Evolutionary conservation across 1,140 invertebrate species (phyloP).

Genomic region (Chelonus insularis): DNA sequence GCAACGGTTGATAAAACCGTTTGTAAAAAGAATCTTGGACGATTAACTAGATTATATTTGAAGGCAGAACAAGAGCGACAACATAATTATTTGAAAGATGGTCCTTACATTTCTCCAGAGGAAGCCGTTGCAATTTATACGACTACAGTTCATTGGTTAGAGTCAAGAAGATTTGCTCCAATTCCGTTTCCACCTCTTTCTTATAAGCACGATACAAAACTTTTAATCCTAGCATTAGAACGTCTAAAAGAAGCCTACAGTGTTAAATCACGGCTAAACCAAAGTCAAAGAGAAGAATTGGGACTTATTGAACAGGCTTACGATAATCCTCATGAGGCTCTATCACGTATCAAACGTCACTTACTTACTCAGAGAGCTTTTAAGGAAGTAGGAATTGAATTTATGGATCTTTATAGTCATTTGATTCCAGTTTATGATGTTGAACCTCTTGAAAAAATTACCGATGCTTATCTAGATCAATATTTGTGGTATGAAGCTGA

Average conservation of each 20-base stretch:
- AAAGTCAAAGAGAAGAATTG: conserved; percentile 97
- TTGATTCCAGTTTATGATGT: conserved; percentile 99
- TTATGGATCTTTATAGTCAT: conserved; percentile 99
- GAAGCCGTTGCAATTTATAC: conserved; percentile 99
- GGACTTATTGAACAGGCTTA: conserved; percentile 99
- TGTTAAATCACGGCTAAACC: conserved; percentile 97
- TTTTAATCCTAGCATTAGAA: conserved; percentile 95
- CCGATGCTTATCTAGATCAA: conserved; percentile 99
- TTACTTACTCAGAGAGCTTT: conserved; percentile 97
- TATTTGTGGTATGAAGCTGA: conserved; percentile 99
- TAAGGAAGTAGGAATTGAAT: conserved; percentile 99
- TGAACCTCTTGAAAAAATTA: conserved; percentile 98
- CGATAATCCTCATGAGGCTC: conserved; percentile 98
- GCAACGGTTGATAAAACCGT: conserved; percentile 99
- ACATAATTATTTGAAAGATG: conserved; percentile 99
- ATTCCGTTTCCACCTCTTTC: conserved; percentile 99
- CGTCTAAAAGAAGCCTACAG: conserved; percentile 98
- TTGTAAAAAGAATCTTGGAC: conserved; percentile 98
- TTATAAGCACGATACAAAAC: conserved; percentile 99
- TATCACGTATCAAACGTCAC: conserved; percentile 99
- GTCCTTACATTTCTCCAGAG: conserved; percentile 98
- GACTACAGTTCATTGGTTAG: conserved; percentile 99
- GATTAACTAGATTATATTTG: conserved; percentile 93
- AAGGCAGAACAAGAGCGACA: conserved; percentile 99
- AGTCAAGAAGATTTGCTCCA: conserved; percentile 95